These are phyloP conservation scores for Dryocosmus kuriphilus DNA, from an alignment of 2,888 invertebrate genomes.

Conservation along the genomic window DNA sequence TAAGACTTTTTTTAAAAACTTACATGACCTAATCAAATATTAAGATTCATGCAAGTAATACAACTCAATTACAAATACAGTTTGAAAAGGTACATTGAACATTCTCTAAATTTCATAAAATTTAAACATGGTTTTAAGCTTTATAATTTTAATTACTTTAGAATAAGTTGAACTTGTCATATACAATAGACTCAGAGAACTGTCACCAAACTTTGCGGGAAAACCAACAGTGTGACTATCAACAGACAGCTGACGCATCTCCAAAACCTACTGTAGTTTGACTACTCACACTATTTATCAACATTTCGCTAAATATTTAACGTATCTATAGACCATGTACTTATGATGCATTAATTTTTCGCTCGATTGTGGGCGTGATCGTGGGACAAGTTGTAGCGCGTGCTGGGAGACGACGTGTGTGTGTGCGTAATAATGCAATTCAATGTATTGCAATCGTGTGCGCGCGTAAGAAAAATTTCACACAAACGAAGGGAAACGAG, in stretches of 20 bases:
- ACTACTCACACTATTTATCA: constrained; percentile 48
- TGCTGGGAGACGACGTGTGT: not conserved
- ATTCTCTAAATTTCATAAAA: not conserved
- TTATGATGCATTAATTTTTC: constrained; percentile 36
- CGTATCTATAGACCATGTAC: constrained; percentile 50
- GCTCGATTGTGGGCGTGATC: constrained; percentile 44
- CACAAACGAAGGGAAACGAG: not conserved
- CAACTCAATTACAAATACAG: not conserved
- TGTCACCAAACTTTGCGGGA: not conserved
- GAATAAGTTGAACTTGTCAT: not conserved
- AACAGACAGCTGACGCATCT: constrained; percentile 21
- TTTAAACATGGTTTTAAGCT: not conserved
- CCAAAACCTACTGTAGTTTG: constrained; percentile 48
- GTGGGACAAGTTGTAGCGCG: constrained; percentile 20
- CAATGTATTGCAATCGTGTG: not conserved
- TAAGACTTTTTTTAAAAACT: not conserved
- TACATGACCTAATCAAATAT: not conserved
- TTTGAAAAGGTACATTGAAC: not conserved
- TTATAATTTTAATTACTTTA: not conserved
- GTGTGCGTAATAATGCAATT: constrained; percentile 5
- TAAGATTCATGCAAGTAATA: not conserved
- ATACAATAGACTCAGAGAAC: not conserved
- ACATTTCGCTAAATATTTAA: constrained; percentile 55
- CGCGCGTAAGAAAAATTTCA: not conserved
- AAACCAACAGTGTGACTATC: constrained; percentile 17